A percentile compares a stretch with the other conserved stretches of the same genome.
These are phyloP conservation scores for Paracanthobrama guichenoti DNA, from an alignment of 2,113 vertebrate species.

Conservation along the genomic window DNA sequence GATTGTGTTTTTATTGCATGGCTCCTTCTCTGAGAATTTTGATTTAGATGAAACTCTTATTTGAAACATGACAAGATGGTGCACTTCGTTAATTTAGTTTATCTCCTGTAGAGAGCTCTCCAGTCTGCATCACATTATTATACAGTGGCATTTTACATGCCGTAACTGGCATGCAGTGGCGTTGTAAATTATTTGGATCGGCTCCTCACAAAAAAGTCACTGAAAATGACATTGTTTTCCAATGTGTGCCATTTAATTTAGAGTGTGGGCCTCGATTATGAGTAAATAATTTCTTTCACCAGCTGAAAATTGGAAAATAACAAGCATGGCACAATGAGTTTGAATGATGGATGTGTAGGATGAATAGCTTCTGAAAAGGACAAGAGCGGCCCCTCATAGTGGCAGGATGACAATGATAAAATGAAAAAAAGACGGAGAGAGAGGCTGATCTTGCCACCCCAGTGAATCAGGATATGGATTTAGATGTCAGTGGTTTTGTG, in stretches of 20 bases:
- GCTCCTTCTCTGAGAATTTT: neutral
- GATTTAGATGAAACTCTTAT: neutral
- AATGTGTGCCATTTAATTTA: slow-evolving; percentile 48
- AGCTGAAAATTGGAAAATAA: slow-evolving; percentile 62
- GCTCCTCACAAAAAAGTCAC: slow-evolving; percentile 30
- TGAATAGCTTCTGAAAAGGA: slow-evolving; percentile 55
- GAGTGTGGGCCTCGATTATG: slow-evolving; percentile 50
- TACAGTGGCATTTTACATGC: slow-evolving; percentile 33
- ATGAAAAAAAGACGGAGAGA: neutral
- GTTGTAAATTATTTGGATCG: slow-evolving; percentile 43
- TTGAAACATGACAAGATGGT: slow-evolving; percentile 26
- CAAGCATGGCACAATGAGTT: slow-evolving; percentile 57
- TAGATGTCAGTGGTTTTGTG: slow-evolving; percentile 21
- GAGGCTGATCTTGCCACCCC: slow-evolving; percentile 30
- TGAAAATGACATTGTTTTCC: slow-evolving; percentile 49
- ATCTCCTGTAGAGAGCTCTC: slow-evolving; percentile 12
- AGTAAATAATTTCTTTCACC: slow-evolving; percentile 63
- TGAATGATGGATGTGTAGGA: slow-evolving; percentile 57
- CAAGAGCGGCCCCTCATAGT: slow-evolving; percentile 31
- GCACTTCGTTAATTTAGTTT: slow-evolving; percentile 43
- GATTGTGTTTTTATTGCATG: neutral
- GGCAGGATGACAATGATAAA: slow-evolving; percentile 17
- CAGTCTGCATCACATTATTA: slow-evolving; percentile 28
- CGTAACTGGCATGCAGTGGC: slow-evolving; percentile 7
- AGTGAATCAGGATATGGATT: slow-evolving; percentile 18